phyloP scores from a whole-genome alignment of 2,888 invertebrate species.

The Drosophila robusta region DNA sequence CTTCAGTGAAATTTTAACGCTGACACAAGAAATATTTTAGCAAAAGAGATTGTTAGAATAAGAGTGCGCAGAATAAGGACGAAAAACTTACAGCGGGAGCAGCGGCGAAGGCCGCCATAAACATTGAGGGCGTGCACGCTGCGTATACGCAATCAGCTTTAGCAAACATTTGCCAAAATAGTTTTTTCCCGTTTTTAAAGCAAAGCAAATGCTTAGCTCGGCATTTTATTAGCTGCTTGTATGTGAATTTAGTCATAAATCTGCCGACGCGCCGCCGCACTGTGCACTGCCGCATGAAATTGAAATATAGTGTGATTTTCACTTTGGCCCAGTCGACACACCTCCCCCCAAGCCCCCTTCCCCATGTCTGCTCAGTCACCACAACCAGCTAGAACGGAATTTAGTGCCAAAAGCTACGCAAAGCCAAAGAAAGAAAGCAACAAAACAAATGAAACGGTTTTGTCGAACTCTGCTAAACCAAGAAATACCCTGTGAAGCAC shows the following conservation, averaged over 20 bases:
- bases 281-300: slow-evolving; percentile 78
- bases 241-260: slow-evolving; percentile 78
- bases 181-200: slow-evolving; percentile 64
- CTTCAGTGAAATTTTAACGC: slow-evolving; percentile 74
- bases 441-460: slow-evolving; percentile 23
- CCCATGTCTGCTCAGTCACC: not conserved
- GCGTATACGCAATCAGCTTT: slow-evolving; percentile 76
- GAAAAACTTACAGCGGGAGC: slow-evolving; percentile 19
- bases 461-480: not conserved
- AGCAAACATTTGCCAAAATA: slow-evolving; percentile 74
- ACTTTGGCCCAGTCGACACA: slow-evolving; percentile 53
- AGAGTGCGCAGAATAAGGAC: slow-evolving; percentile 6
- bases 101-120: slow-evolving; percentile 63
- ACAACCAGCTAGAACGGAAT: slow-evolving; percentile 54
- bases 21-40: slow-evolving; percentile 78
- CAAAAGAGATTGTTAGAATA: slow-evolving; percentile 40
- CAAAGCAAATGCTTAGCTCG: slow-evolving; percentile 71
- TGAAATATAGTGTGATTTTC: slow-evolving; percentile 81
- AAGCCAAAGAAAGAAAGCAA: slow-evolving; percentile 39
- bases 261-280: slow-evolving; percentile 69
- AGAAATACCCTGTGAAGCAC: slow-evolving; percentile 36
- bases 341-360: no score
- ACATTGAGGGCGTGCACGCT: slow-evolving; percentile 64
- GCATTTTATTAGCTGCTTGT: slow-evolving; percentile 78
- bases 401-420: slow-evolving; percentile 62